Base-by-base conservation (phyloP, 2,113 vertebrate species). In the Oophaga pumilio region DNA sequence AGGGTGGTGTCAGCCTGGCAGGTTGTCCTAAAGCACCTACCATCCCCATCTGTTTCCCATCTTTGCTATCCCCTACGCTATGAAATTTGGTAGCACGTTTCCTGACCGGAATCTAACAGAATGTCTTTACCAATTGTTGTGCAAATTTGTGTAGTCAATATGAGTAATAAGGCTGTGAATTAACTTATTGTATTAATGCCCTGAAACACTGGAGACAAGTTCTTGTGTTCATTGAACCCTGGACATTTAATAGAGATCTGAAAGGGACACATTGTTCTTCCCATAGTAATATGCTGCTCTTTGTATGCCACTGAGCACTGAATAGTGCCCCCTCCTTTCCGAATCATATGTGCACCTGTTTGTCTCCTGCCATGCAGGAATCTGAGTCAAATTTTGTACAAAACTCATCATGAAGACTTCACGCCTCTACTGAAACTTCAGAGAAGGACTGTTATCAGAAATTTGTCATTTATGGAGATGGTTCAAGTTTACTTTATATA, bases 331-430 rank as follows among this genome's bases (percentile, higher is more conserved):
- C 62, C 24, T 79, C 15, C 56, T 59, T 20, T 18, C 24, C 57
- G 10, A 28, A 80, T 80, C 77, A 33, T 59, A 80, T 80, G 77
- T 83, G 81, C 81, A 83, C 62, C 81, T 83, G 81, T 82, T 64
- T 82, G 62, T 24, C 49, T 82, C 62, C 80, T 83, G 52, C 33
- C 50, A 69, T 43, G 62, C 66, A 53, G 62, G 62, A 43, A 69
- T 24, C 43, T 24, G 14, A 22, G 22, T 14, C 68, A 64, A 68
- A 64, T 28, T 60, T 57, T 6, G 28, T 33, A 43, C 56, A 60
- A 60, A 79, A 59, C 5, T 79, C 15, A 59, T 73, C 15, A 69
- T 28, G 28, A 73, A 13, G 12, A 68, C 64, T 13, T n/a, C 8
- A 5, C 22, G 13, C 10, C 33, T 74, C 11, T 20, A 10, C 71